Percentiles rank a stretch among this genome's conserved stretches.
Conservation (phyloP, 2,113 vertebrate genomes). For the Misgurnus anguillicaudatus region DNA sequence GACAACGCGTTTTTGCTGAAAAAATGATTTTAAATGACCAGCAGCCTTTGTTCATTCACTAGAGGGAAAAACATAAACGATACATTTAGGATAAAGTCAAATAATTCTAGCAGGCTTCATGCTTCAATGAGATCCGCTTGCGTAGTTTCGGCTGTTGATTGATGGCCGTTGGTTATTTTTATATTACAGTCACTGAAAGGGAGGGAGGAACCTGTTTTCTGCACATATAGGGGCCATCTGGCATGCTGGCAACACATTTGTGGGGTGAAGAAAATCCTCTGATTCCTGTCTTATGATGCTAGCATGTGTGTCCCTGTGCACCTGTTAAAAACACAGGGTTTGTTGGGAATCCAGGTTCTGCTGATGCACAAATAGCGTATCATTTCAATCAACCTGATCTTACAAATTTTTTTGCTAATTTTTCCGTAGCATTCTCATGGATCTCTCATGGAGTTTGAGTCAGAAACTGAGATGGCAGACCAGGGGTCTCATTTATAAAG, state of each 20-base stretch:
- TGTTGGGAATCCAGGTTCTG: too few species aligned
- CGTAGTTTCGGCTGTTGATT: constrained; percentile 64
- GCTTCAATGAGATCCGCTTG: constrained; percentile 52
- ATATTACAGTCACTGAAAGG: constrained; percentile 55
- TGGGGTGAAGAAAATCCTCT: constrained; percentile 61
- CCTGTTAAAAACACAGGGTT: constrained; percentile 12
- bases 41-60: neutral
- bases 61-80: neutral
- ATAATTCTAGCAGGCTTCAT: constrained; percentile 38
- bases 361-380: too few species aligned
- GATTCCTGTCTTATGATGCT: constrained; percentile 58
- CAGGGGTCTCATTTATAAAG: too few species aligned
- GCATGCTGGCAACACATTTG: constrained; percentile 69
- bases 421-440: too few species aligned
- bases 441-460: too few species aligned
- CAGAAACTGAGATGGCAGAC: too few species aligned
- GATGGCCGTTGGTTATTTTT: constrained; percentile 64
- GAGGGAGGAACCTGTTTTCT: constrained; percentile 41
- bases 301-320: constrained; percentile 1
- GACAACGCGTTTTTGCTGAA: neutral
- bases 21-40: neutral
- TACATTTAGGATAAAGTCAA: neutral
- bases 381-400: too few species aligned
- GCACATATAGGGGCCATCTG: constrained; percentile 67
- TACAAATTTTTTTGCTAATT: too few species aligned